Percentiles rank a stretch among this genome's conserved stretches.
Conservation (phyloP, 2,113 vertebrate genomes). For the Brachionichthys hirsutus region DNA sequence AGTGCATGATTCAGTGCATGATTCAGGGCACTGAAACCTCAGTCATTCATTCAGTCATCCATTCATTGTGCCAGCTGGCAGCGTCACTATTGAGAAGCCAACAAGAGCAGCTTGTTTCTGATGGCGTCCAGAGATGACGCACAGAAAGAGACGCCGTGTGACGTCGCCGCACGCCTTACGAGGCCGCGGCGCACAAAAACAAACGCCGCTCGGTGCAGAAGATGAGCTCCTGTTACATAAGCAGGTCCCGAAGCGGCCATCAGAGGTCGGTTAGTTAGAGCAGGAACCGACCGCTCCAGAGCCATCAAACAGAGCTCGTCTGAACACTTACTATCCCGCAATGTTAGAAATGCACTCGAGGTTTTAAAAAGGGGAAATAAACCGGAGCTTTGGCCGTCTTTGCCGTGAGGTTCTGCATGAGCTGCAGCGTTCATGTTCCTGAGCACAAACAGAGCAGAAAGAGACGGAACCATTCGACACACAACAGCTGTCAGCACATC, state of each 20-base stretch:
- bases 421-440: conserved; percentile 1
- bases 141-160: conserved; percentile 20
- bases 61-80: conserved; percentile 49
- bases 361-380: too few species aligned
- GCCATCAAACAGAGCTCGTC: conserved; percentile 5
- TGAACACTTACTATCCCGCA: neutral
- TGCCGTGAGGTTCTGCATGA: conserved; percentile 6
- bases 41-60: conserved; percentile 25
- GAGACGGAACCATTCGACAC: conserved; percentile 1
- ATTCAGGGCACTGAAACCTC: conserved; percentile 26
- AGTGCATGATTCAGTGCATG: too few species aligned
- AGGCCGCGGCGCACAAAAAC: neutral
- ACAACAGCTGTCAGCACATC: conserved; percentile 6
- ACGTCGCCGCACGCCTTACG: conserved; percentile 4
- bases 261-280: conserved; percentile 34
- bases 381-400: neutral
- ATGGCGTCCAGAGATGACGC: conserved; percentile 48
- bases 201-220: too few species aligned
- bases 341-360: too few species aligned
- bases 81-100: conserved; percentile 68
- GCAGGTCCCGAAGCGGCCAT: too few species aligned
- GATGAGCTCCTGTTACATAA: conserved; percentile 69
- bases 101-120: conserved; percentile 68
- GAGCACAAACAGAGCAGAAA: too few species aligned
- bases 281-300: conserved; percentile 18